These are phyloP conservation scores for Lerema accius DNA, from an alignment of 1,140 invertebrate genomes.

Conservation along the genomic window DNA sequence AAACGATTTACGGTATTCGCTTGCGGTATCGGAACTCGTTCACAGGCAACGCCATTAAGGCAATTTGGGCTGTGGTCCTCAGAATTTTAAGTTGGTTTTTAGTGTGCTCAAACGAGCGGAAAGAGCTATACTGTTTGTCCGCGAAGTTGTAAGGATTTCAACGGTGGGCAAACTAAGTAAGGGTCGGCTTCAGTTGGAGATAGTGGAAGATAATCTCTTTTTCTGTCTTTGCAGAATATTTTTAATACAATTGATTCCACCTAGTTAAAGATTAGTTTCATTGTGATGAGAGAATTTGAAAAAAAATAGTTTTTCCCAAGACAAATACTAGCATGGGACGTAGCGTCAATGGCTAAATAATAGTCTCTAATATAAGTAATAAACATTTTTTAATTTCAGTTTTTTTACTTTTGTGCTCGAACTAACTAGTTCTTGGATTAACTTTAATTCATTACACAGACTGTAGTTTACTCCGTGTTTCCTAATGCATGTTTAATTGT, in stretches of 20 bases:
- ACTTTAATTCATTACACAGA: no score
- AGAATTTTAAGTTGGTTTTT: constrained; percentile 26
- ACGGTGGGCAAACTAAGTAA: constrained; percentile 41
- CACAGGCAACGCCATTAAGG: constrained; percentile 11
- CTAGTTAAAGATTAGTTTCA: no score
- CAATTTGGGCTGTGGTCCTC: constrained; percentile 26
- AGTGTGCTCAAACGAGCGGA: constrained; percentile 29
- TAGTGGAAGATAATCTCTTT: neutral
- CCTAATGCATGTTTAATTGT: no score
- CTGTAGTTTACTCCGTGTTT: no score
- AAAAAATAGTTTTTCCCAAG: no score
- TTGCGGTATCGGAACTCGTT: constrained; percentile 14
- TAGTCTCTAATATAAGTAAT: no score
- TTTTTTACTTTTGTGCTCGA: no score
- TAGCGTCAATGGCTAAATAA: no score
- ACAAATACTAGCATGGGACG: no score
- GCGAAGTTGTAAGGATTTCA: constrained; percentile 50
- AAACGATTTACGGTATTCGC: constrained; percentile 26
- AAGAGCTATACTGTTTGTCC: constrained; percentile 41
- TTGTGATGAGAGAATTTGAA: no score
- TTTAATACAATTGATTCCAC: neutral
- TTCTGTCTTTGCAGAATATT: neutral
- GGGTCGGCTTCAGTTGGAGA: neutral
- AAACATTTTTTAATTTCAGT: no score
- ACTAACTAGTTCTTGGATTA: no score